phyloP scores from a whole-genome alignment of 1,140 invertebrate genomes.

The Cataglyphis hispanica region DNA sequence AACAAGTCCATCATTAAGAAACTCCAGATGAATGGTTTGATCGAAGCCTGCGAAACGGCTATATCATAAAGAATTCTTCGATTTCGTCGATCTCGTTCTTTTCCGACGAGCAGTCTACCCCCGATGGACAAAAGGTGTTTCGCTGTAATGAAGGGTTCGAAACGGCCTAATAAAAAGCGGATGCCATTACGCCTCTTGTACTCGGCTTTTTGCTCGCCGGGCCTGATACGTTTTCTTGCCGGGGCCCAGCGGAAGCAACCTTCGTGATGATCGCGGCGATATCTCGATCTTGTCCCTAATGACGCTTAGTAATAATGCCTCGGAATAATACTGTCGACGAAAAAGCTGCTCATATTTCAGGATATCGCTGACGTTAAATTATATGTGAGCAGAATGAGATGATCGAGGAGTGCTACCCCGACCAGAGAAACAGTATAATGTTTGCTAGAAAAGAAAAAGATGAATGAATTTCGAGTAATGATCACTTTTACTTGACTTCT shows the following conservation, averaged over 20 bases:
- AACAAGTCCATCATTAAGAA: constrained; percentile 70
- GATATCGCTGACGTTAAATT: constrained; percentile 43
- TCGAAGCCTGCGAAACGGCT: constrained; percentile 29
- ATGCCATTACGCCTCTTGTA: constrained; percentile 74
- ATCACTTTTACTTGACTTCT: background rate
- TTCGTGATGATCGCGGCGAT: constrained; percentile 25
- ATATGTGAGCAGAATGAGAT: constrained; percentile 20
- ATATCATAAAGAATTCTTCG: constrained; percentile 54
- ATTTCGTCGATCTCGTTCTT: constrained; percentile 9
- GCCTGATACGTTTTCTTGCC: constrained; percentile 44
- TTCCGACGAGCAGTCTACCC: background rate
- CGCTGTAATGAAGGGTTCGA: constrained; percentile 80
- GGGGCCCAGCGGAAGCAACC: constrained; percentile 23
- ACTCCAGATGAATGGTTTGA: constrained; percentile 68
- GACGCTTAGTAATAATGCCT: constrained; percentile 63
- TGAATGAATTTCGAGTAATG: background rate
- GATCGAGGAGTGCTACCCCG: constrained; percentile 3
- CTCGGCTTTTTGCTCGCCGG: constrained; percentile 10
- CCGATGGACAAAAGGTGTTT: constrained; percentile 80
- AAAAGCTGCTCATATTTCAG: constrained; percentile 43
- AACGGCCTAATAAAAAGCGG: constrained; percentile 80
- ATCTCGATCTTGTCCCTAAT: constrained; percentile 65
- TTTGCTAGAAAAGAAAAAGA: background rate
- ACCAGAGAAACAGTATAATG: background rate
- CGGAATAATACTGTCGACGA: constrained; percentile 23